Evolutionary conservation across 2,113 vertebrate species (phyloP).

Genomic region (Tragelaphus imberbis): DNA sequence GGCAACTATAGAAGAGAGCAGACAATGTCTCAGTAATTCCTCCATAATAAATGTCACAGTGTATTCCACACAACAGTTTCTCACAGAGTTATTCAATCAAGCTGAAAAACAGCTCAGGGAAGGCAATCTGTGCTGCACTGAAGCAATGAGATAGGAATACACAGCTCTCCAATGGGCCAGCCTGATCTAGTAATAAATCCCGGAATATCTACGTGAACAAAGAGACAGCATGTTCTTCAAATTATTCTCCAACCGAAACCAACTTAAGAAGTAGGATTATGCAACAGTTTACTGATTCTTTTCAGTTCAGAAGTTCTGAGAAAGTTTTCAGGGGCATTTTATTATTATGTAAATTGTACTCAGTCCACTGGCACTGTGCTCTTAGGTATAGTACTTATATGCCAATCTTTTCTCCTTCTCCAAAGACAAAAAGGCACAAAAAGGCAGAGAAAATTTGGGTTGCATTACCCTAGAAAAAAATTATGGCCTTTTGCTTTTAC

Average conservation of each 20-base stretch:
- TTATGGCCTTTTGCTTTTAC: conserved; percentile 18
- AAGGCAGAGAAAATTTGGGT: neutral
- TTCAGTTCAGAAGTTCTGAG: neutral
- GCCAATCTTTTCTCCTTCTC: neutral
- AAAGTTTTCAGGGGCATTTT: neutral
- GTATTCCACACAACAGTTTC: neutral
- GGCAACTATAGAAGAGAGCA: neutral
- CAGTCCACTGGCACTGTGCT: neutral
- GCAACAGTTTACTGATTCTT: neutral
- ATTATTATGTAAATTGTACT: neutral
- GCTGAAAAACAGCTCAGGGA: neutral
- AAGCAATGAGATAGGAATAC: neutral
- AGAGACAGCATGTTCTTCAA: neutral
- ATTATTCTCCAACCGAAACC: neutral
- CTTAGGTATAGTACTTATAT: neutral
- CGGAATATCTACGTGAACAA: neutral
- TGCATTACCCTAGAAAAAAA: neutral
- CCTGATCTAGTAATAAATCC: neutral
- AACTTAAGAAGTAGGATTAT: neutral
- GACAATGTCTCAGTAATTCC: neutral
- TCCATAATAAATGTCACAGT: neutral
- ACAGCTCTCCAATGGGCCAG: neutral
- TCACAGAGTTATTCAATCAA: neutral
- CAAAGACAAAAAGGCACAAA: neutral
- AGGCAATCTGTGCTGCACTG: neutral